Percentiles rank a stretch among this genome's conserved stretches.
phyloP scores from a whole-genome alignment of 2,888 invertebrate genomes.

The Proisotoma minuta region DNA sequence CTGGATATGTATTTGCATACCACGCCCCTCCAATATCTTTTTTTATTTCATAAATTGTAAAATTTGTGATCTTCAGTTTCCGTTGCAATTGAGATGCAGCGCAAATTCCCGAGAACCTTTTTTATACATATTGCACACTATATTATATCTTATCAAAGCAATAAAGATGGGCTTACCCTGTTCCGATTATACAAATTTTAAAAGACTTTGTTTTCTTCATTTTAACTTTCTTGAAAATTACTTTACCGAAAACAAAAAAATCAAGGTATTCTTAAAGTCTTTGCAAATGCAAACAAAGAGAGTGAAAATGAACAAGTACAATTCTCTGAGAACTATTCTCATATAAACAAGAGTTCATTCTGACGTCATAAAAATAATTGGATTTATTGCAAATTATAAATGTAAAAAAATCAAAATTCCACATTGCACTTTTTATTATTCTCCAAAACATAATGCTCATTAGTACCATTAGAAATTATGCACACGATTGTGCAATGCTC shows the following conservation, averaged over 20 bases:
- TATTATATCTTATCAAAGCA: not conserved
- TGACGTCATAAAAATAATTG: too few relatives aligned
- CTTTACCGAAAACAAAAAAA: not conserved
- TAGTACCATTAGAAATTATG: too few relatives aligned
- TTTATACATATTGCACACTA: not conserved
- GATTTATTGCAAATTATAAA: too few relatives aligned
- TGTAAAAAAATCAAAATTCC: too few relatives aligned
- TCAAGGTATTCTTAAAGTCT: not conserved
- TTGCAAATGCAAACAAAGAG: not conserved
- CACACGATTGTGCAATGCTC: too few relatives aligned
- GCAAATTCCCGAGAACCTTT: slow-evolving; percentile 23
- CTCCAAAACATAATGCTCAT: not conserved
- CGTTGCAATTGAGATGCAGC: slow-evolving; percentile 6
- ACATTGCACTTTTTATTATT: not conserved
- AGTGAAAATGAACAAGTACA: too few relatives aligned
- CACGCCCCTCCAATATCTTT: slow-evolving; percentile 25
- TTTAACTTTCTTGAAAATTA: not conserved
- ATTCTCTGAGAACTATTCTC: too few relatives aligned
- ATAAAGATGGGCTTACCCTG: slow-evolving; percentile 13
- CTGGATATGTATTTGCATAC: slow-evolving; percentile 23
- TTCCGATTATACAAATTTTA: slow-evolving; percentile 13
- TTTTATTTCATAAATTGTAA: slow-evolving; percentile 18
- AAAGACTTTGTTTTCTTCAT: not conserved
- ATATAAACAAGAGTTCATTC: too few relatives aligned
- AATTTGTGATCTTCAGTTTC: not conserved